Base-by-base conservation (phyloP, 64 coral and sea anemone genomes). In the Astreopora myriophthalma region DNA sequence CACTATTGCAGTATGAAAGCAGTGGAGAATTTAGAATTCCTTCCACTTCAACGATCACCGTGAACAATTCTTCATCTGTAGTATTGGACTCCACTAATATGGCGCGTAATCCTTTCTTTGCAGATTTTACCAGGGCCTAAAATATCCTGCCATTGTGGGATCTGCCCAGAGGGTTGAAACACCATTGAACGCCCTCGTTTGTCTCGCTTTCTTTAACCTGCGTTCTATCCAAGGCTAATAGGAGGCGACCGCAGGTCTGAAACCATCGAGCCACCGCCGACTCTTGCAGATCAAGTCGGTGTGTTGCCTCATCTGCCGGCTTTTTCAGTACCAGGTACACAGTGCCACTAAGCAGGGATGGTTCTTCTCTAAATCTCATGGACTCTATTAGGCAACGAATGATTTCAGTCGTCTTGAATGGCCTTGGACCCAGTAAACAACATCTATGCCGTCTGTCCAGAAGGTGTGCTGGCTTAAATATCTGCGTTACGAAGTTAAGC, bases 401-500 rank as follows among this genome's bases (percentile, higher is more conserved):
- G 69, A 29, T 32, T 72, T 72, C 69, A 72, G 69, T 72, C 31
- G 69, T 72, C 31, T 72, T 72, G 69, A 72, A 29, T 72, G 30
- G 0, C 69, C 69, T 29, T 72, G 69, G 69, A 72, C 34, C 69
- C 69, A 72, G 30, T 72, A 72, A 29, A 72, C 34, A 34, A 72
- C 30, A 16, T 72, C 69, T 13, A 72, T 32, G 34, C 31, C 8
- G 27, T 32, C 31, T 72, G 69, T 34, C 69, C 31, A 17, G 6
- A 60, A 17, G 55, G 55, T 60, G 55, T 60, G 8, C 14, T 60
- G 39, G 9, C 39, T 4, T 42, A 42, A n/a, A n/a, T n/a, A n/a
- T n/a, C n/a, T n/a, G n/a, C n/a, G n/a, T n/a, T n/a, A n/a, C n/a
- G n/a, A n/a, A n/a, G n/a, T n/a, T n/a, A n/a, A n/a, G n/a, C n/a